Conservation (phyloP, 92 coral and sea anemone genomes). For the Anthopleura xanthogrammica region DNA sequence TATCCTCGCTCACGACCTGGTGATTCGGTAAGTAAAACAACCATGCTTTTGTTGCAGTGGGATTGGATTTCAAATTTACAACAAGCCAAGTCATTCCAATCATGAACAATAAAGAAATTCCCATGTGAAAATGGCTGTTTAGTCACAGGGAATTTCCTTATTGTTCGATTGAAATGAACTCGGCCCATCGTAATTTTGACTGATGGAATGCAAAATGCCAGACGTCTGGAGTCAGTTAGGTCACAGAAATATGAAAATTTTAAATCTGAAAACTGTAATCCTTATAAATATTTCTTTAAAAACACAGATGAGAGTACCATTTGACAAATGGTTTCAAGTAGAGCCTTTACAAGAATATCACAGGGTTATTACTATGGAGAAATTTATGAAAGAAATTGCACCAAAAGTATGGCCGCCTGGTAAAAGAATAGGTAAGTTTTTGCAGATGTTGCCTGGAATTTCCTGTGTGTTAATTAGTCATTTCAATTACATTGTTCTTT, state of each 20-base stretch:
- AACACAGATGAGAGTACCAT: constrained; percentile 67
- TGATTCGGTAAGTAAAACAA: constrained; percentile 71
- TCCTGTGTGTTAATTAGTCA: neutral
- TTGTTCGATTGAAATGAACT: too few relatives aligned
- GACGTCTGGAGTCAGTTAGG: too few relatives aligned
- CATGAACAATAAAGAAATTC: too few relatives aligned
- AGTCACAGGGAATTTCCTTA: too few relatives aligned
- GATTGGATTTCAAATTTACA: too few relatives aligned
- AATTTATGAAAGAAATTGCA: constrained; percentile 86
- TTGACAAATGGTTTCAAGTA: constrained; percentile 83
- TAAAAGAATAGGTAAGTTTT: constrained; percentile 70
- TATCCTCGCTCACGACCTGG: constrained; percentile 64
- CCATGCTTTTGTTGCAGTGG: too few relatives aligned
- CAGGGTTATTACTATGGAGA: constrained; percentile 86
- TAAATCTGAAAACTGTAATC: too few relatives aligned
- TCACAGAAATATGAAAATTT: too few relatives aligned
- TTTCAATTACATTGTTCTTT: neutral
- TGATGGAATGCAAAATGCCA: too few relatives aligned
- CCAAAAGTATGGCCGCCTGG: constrained; percentile 93
- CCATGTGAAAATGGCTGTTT: too few relatives aligned
- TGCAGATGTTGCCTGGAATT: neutral
- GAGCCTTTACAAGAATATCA: constrained; percentile 77
- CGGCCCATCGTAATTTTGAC: too few relatives aligned
- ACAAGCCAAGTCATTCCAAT: too few relatives aligned
- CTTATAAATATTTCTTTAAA: neutral